A percentile compares a stretch with the other conserved stretches of the same genome.
phyloP scores from a whole-genome alignment of 2,113 vertebrate species.

The Corvus hawaiiensis region DNA sequence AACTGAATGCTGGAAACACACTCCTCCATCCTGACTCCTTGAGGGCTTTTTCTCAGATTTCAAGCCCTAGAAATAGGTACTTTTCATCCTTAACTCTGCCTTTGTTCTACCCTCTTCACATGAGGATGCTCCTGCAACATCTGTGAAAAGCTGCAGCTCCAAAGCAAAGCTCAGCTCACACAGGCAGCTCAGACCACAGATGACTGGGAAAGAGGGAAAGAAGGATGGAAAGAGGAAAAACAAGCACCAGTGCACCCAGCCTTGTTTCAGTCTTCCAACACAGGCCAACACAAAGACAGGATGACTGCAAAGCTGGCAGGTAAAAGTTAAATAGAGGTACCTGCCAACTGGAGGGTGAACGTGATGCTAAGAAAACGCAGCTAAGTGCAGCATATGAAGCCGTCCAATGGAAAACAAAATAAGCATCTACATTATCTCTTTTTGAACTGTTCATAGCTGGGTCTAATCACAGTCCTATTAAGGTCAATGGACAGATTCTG shows the following conservation, averaged over 20 bases:
- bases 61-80: neutral
- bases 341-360: neutral
- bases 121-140: neutral
- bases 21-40: neutral
- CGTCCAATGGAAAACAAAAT: neutral
- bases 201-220: neutral
- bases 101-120: neutral
- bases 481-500: constrained; percentile 9
- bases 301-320: neutral
- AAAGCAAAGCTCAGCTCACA: neutral
- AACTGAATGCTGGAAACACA: neutral
- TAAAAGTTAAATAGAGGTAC: constrained; percentile 23
- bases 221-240: neutral
- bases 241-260: neutral
- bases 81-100: neutral
- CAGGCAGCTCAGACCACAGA: neutral
- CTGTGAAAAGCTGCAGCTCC: neutral
- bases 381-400: neutral
- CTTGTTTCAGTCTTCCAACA: neutral
- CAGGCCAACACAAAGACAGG: neutral
- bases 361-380: neutral
- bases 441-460: neutral
- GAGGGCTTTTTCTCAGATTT: neutral
- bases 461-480: neutral
- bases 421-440: neutral